A percentile compares a stretch with the other conserved stretches of the same genome.
These are phyloP conservation scores for Drosophila repleta DNA, from an alignment of 1,140 invertebrate genomes.

Conservation along the genomic window DNA sequence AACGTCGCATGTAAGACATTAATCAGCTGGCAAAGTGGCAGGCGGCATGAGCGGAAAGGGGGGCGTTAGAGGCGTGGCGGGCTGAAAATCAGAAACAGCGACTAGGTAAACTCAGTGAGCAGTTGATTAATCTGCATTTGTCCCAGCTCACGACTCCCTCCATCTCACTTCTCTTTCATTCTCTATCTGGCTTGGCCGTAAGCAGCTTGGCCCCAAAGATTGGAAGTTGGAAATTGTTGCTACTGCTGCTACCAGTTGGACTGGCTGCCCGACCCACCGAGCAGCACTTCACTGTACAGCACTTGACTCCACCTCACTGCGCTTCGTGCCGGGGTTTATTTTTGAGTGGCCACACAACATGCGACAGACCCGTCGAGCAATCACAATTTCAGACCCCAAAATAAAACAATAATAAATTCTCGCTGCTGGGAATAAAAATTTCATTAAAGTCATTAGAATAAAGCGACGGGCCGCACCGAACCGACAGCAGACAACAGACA, in stretches of 20 bases:
- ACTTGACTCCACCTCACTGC: conserved; percentile 34
- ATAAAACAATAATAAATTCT: conserved; percentile 77
- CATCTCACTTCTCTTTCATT: background rate
- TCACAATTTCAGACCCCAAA: conserved; percentile 36
- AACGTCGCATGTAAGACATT: conserved; percentile 82
- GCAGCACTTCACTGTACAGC: conserved; percentile 26
- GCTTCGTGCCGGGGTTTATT: conserved; percentile 51
- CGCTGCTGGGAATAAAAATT: conserved; percentile 60
- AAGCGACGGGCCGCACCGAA: conserved; percentile 40
- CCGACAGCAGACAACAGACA: conserved; percentile 52
- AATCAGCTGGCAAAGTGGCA: conserved; percentile 79
- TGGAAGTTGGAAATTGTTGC: conserved; percentile 18
- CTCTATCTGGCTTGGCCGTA: background rate
- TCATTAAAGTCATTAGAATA: conserved; percentile 80
- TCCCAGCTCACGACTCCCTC: background rate
- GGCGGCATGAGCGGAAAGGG: conserved; percentile 41
- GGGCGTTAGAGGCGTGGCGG: background rate
- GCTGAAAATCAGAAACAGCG: conserved; percentile 42
- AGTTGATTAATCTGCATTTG: conserved; percentile 77
- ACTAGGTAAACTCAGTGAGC: conserved; percentile 73
- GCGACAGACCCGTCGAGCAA: conserved; percentile 16
- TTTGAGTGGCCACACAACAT: conserved; percentile 76
- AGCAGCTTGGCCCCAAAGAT: conserved; percentile 23
- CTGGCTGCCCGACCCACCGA: conserved; percentile 46
- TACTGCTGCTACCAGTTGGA: conserved; percentile 33